phyloP scores from a whole-genome alignment of 1,140 invertebrate genomes.

The Tetraneura akinire region DNA sequence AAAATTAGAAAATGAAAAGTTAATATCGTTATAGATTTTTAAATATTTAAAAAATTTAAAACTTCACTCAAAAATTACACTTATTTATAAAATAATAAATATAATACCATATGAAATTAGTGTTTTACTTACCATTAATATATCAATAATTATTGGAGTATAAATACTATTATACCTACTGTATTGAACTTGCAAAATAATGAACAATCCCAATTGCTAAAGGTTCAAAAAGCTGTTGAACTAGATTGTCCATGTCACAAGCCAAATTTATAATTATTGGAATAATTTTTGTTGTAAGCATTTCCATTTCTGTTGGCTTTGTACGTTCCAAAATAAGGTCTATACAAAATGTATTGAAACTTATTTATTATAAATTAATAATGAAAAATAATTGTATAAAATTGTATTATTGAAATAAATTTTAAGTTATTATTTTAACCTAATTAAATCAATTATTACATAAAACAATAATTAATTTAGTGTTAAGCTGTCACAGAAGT shows the following conservation, averaged over 20 bases:
- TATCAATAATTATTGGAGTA: constrained; percentile 16
- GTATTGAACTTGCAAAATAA: constrained; percentile 10
- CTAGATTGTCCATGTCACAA: constrained; percentile 20
- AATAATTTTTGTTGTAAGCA: constrained; percentile 21
- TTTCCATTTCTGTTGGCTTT: constrained; percentile 28
- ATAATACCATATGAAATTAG: too few species aligned
- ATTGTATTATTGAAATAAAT: too few species aligned
- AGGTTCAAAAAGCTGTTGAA: constrained; percentile 36
- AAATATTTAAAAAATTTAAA: too few species aligned
- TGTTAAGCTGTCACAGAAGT: too few species aligned
- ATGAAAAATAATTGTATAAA: not conserved
- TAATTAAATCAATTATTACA: too few species aligned
- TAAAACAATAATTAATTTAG: too few species aligned
- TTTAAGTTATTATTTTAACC: too few species aligned
- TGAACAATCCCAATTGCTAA: constrained; percentile 14
- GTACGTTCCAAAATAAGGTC: not conserved
- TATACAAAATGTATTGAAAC: not conserved
- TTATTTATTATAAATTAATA: not conserved
- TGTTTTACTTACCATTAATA: constrained; percentile 20
- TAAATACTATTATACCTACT: constrained; percentile 13
- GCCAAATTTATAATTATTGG: constrained; percentile 18
- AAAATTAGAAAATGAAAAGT: too few species aligned
- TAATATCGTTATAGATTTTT: too few species aligned
- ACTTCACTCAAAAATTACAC: too few species aligned
- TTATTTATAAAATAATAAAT: too few species aligned